Conservation (phyloP, 2,888 invertebrate species). For the Agrochola lota region DNA sequence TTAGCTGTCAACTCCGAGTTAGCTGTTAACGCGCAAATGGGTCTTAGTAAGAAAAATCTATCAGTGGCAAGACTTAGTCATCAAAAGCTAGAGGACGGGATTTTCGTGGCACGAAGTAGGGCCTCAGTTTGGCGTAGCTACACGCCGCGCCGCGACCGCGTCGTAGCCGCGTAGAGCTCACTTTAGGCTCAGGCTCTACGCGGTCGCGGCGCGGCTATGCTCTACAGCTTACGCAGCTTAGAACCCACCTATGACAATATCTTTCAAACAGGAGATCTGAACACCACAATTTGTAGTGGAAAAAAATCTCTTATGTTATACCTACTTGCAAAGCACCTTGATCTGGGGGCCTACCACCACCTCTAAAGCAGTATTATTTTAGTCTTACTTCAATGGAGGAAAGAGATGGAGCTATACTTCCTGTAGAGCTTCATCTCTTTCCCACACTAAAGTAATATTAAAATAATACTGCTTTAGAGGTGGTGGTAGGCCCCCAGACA, state of each 20-base stretch:
- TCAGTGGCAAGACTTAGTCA: too few relatives aligned
- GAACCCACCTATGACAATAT: neutral
- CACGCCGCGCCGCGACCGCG: neutral
- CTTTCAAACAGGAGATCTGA: neutral
- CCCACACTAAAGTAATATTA: too few relatives aligned
- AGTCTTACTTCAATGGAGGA: too few relatives aligned
- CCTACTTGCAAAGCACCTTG: neutral
- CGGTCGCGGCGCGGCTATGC: too few relatives aligned
- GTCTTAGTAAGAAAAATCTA: neutral
- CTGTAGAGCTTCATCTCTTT: too few relatives aligned
- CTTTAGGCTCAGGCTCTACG: too few relatives aligned
- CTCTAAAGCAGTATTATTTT: too few relatives aligned
- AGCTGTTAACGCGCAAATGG: too few relatives aligned
- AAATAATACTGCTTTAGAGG: too few relatives aligned
- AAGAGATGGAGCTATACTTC: too few relatives aligned
- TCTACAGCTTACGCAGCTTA: neutral
- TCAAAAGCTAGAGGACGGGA: neutral
- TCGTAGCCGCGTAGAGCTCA: neutral
- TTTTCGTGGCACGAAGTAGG: slow-evolving; percentile 1
- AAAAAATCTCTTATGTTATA: neutral
- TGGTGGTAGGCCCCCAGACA: neutral
- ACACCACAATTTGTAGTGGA: neutral
- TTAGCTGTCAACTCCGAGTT: too few relatives aligned
- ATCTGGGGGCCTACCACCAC: neutral
- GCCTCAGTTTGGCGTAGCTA: slow-evolving; percentile 15